phyloP scores from a whole-genome alignment of 2,113 vertebrate species.

The Pseudorectes ferrugineus region DNA sequence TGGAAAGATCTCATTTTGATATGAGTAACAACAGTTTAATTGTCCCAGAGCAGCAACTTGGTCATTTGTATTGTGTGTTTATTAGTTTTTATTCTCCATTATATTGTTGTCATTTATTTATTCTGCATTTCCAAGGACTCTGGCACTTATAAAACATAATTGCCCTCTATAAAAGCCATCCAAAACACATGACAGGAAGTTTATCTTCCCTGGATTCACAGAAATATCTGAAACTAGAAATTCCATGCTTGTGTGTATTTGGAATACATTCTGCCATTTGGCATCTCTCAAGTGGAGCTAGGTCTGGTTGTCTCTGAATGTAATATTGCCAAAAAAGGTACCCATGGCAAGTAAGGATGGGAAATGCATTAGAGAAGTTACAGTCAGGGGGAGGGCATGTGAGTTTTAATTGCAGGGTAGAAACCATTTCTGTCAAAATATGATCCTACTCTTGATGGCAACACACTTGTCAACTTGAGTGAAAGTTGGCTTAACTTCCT shows the following conservation, averaged over 20 bases:
- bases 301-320: not conserved
- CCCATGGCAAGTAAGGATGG: not conserved
- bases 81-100: not conserved
- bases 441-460: not conserved
- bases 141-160: not conserved
- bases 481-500: not conserved
- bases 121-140: not conserved
- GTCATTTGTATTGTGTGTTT: not conserved
- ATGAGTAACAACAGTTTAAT: not conserved
- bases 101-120: not conserved
- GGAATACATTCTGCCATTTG: not conserved
- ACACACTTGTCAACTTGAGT: not conserved
- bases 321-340: not conserved
- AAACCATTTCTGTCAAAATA: not conserved
- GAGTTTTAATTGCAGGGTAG: not conserved
- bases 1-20: not conserved
- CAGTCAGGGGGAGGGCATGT: accelerated
- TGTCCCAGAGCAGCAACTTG: not conserved
- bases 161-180: not conserved
- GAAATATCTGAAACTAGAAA: not conserved
- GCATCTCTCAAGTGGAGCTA: not conserved
- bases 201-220: not conserved
- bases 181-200: not conserved
- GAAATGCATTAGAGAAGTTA: not conserved
- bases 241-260: not conserved